Evolutionary conservation across 1,140 invertebrate species (phyloP).

Genomic region (Ceratina australensis): DNA sequence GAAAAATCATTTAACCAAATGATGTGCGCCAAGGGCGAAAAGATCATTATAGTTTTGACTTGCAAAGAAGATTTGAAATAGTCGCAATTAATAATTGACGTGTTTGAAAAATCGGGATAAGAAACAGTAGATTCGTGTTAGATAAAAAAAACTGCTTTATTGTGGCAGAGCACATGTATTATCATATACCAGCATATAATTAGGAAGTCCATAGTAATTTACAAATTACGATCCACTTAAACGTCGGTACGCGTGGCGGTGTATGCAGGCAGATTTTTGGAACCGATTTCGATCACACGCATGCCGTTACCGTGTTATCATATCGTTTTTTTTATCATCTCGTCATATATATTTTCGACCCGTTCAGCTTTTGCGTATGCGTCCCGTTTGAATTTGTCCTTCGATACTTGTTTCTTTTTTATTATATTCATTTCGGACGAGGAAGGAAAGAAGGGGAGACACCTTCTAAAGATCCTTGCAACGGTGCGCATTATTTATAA

Average conservation of each 20-base stretch:
- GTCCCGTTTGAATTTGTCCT: slow-evolving; percentile 23
- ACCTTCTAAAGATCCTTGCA: slow-evolving; percentile 51
- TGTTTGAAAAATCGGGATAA: slow-evolving; percentile 14
- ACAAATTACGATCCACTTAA: slow-evolving; percentile 74
- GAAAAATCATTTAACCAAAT: background rate
- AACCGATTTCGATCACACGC: slow-evolving; percentile 58
- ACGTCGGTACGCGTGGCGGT: slow-evolving; percentile 63
- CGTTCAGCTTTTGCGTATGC: slow-evolving; percentile 33
- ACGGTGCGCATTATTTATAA: slow-evolving; percentile 55
- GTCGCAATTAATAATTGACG: background rate
- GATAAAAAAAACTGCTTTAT: slow-evolving; percentile 77
- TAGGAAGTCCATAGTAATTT: slow-evolving; percentile 76
- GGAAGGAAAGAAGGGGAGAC: background rate
- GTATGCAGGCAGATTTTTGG: slow-evolving; percentile 64
- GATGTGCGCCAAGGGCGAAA: background rate
- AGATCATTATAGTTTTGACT: no score
- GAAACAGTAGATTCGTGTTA: slow-evolving; percentile 54
- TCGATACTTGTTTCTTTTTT: slow-evolving; percentile 16
- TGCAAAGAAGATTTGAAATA: no score
- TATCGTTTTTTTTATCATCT: slow-evolving; percentile 28
- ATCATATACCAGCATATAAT: slow-evolving; percentile 77
- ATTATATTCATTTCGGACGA: background rate
- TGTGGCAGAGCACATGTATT: slow-evolving; percentile 78
- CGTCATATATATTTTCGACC: slow-evolving; percentile 35
- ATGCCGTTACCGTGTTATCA: slow-evolving; percentile 42